Base-by-base conservation (phyloP, 2,888 invertebrate species). In the Leucophora obtusa region DNA sequence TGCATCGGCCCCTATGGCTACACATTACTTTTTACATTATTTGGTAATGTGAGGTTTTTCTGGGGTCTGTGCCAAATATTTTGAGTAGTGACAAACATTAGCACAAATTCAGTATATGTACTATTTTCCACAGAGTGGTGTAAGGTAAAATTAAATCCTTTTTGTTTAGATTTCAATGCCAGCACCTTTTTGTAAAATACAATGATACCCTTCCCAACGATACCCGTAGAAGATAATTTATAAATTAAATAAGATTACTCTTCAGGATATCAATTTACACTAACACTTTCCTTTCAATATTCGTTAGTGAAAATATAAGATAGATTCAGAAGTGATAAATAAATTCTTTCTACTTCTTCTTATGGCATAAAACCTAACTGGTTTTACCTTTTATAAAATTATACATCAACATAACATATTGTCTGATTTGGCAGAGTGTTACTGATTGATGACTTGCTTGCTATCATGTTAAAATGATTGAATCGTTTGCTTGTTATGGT, bases 391-490 rank as follows among this genome's bases (percentile, higher is more conserved):
- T 33, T 47, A 38, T 35, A 28, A 50, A 33, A 56, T 65, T 28
- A 11, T 8, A 38, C 58, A 53, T 59, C 47, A 63, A 50, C 43
- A 63, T 63, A 28, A 56, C 47, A 51, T 50, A 73, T 51, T 73
- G 24, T 51, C 58, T 50, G 56, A 50, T 65, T 21, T 73, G 50
- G 35, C 33, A 72, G 56, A 58, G 53, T 66, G 65, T 71, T 65
- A 60, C 66, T 77, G 77, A 77, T 77, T 77, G 77, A 77, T 71
- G 65, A 77, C 59, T 70, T 63, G 59, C 43, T 43, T 69, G 28
- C 51, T 51, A 72, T 69, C 68, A 73, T 63, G 73, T 70, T 59
- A 21, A 63, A 73, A 21, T 69, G 72, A 78, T 78, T 78, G 63
- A 73, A 78, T 62, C 43, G 47, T 78, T 69, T 43, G 15, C 58